A percentile compares a stretch with the other conserved stretches of the same genome.
Evolutionary conservation across 2,888 invertebrate species (phyloP).

Genomic region (Cyrtodaria siliqua): DNA sequence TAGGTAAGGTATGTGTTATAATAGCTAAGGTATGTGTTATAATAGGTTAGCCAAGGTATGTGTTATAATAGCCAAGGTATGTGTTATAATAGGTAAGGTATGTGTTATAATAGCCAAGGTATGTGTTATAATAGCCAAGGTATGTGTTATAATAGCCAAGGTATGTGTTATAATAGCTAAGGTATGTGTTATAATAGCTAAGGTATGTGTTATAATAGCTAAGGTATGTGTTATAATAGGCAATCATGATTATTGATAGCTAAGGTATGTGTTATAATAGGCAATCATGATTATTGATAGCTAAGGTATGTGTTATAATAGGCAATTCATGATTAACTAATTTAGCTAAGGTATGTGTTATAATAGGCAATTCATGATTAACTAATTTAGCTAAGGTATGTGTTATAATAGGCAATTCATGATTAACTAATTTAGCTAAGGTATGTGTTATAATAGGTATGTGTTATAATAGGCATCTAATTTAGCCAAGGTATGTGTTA

Average conservation of each 20-base stretch:
- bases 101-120: background rate
- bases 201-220: background rate
- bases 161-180: no score
- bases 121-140: background rate
- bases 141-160: background rate
- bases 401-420: no score
- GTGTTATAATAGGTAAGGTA: background rate
- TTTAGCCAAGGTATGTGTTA: no score
- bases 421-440: no score
- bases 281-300: background rate
- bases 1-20: background rate
- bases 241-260: background rate
- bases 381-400: no score
- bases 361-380: background rate
- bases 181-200: background rate
- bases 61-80: background rate
- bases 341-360: background rate
- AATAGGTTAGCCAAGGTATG: background rate
- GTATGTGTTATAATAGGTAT: no score
- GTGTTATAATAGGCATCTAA: no score
- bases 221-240: background rate
- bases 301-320: background rate
- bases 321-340: background rate
- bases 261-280: background rate
- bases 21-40: background rate